Percentiles rank a stretch among this genome's conserved stretches.
phyloP scores from a whole-genome alignment of 2,888 invertebrate genomes.

The Drosophila longiperda region DNA sequence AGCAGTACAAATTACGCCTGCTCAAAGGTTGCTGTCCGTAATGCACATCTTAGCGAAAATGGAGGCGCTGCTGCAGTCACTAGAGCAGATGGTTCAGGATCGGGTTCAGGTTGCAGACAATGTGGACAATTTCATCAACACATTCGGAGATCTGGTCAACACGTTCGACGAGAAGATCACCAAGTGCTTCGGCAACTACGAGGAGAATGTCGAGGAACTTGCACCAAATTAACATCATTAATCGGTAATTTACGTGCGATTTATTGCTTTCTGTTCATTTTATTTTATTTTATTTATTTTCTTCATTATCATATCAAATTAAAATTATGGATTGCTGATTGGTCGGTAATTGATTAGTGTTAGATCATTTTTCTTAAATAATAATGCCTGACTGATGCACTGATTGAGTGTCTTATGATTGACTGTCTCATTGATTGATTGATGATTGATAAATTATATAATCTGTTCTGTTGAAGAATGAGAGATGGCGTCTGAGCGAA shows the following conservation, averaged over 20 bases:
- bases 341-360: not conserved
- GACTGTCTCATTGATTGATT: not conserved
- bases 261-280: not conserved
- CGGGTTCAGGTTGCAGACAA: too few relatives aligned
- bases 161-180: too few relatives aligned
- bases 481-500: too few relatives aligned
- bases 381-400: not conserved
- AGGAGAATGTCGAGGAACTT: too few relatives aligned
- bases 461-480: conserved; percentile 30
- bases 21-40: too few relatives aligned
- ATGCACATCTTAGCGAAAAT: too few relatives aligned
- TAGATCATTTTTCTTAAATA: not conserved
- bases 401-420: not conserved
- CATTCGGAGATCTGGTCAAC: too few relatives aligned
- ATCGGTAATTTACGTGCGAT: not conserved
- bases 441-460: not conserved
- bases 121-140: too few relatives aligned
- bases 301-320: not conserved
- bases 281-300: not conserved
- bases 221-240: not conserved
- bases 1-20: too few relatives aligned
- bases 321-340: not conserved
- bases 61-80: too few relatives aligned
- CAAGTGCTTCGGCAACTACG: too few relatives aligned
- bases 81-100: too few relatives aligned